Evolutionary conservation across 2,888 invertebrate genomes (phyloP).

Genomic region (Stenurella melanura): DNA sequence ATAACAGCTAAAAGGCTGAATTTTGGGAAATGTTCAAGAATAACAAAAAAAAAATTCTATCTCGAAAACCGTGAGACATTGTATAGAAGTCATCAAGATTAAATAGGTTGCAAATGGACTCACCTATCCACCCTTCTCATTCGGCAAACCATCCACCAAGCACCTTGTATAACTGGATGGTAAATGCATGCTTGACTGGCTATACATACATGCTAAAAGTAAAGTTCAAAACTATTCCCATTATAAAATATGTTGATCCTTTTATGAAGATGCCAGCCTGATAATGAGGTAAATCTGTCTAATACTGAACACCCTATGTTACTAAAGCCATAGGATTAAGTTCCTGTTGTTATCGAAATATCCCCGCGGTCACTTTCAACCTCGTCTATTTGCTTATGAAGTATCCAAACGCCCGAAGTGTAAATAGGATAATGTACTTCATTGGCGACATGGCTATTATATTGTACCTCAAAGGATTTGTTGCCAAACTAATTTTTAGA

Average conservation of each 20-base stretch:
- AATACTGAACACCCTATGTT: constrained; percentile 14
- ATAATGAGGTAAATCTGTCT: constrained; percentile 9
- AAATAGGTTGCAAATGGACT: no score
- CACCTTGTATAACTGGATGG: no score
- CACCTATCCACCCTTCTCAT: no score
- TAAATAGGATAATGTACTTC: constrained; percentile 22
- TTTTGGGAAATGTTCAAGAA: no score
- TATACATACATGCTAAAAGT: background rate
- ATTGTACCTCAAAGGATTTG: constrained; percentile 10
- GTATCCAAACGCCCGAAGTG: constrained; percentile 10
- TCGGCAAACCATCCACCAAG: no score
- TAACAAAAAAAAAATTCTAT: no score
- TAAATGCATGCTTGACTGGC: no score
- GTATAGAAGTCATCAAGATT: no score
- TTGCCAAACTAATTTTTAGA: background rate
- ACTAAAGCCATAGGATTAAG: constrained; percentile 20
- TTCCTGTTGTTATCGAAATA: constrained; percentile 21
- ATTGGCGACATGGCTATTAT: background rate
- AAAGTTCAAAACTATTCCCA: constrained; percentile 8
- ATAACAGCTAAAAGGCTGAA: no score
- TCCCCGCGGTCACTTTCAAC: constrained; percentile 19
- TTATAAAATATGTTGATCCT: background rate
- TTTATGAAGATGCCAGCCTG: background rate
- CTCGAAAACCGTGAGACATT: no score
- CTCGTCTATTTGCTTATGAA: constrained; percentile 12